Evolutionary conservation across 2,888 invertebrate species (phyloP), one percentile per base, ranked within the genome.

Genomic region (Diabrotica balteata): DNA sequence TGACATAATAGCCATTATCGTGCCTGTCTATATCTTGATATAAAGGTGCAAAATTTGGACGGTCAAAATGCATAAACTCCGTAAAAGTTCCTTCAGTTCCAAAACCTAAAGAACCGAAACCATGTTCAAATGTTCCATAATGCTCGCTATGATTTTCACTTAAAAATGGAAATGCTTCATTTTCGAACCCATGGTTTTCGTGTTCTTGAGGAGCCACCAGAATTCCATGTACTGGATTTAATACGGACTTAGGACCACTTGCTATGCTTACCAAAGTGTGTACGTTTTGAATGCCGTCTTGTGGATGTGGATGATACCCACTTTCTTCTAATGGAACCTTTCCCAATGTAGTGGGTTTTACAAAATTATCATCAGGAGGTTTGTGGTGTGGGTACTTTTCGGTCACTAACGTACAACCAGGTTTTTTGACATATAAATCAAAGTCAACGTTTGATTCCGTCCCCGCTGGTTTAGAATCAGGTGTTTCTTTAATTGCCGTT

Each of bases 401-500:
- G n/a, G 82, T 76, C 10, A 83, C 82, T 51, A 84, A 67, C 65
- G 82, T 82, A 70, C 88, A 88, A 71, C 87, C 87, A 49, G 82
- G 63, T 74, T 85, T 86, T 77, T 88, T 88, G 52, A 87, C 82
- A 77, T 89, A 90, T 60, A 90, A 82, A 81, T 90, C 90, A 79
- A 87, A 90, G 78, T 90, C 89, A n/a, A 87, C 85, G 80, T 90
- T 87, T 68, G 82, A 80, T 63, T 85, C 80, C 9, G 89, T 85
- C 54, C 87, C 88, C 55, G 85, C 82, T 8, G 88, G 86, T 67
- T 86, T 85, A 8, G 86, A 83, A 72, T 85, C 84, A 0, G 83
- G 80, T 1, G 84, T 82, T 75, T 85, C 83, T 75, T 84, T 85
- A 63, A 87, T 83, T 72, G 85, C 80, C 66, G 84, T 82, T 52